Evolutionary conservation across 1,140 invertebrate genomes (phyloP).

Genomic region (Pararge aegeria): DNA sequence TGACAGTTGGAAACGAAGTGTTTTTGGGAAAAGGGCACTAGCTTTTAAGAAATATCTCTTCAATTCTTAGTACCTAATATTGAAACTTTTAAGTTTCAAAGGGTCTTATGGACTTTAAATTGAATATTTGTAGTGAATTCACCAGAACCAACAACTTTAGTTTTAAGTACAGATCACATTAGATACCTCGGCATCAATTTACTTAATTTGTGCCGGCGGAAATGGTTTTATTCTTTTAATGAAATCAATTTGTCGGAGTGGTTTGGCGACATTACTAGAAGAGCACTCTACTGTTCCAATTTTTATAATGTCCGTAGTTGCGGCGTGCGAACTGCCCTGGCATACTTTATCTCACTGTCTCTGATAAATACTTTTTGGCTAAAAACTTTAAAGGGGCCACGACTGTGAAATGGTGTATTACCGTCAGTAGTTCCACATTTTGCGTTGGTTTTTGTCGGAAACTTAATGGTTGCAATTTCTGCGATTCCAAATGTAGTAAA

Average conservation of each 20-base stretch:
- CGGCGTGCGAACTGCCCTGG: constrained; percentile 66
- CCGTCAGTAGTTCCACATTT: constrained; percentile 54
- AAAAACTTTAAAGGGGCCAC: constrained; percentile 61
- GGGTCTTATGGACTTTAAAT: background rate
- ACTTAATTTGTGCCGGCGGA: constrained; percentile 18
- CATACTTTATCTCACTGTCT: constrained; percentile 48
- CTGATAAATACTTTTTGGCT: constrained; percentile 55
- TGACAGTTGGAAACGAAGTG: too few species aligned
- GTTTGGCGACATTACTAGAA: constrained; percentile 27
- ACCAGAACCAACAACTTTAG: background rate
- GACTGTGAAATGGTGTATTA: constrained; percentile 72
- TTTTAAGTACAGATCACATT: background rate
- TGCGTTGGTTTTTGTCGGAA: constrained; percentile 52
- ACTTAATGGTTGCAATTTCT: constrained; percentile 48
- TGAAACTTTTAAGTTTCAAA: too few species aligned
- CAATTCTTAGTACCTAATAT: too few species aligned
- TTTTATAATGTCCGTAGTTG: constrained; percentile 58
- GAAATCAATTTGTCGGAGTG: constrained; percentile 47
- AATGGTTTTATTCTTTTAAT: constrained; percentile 32
- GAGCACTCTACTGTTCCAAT: constrained; percentile 50
- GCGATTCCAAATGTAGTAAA: constrained; percentile 20
- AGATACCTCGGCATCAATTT: constrained; percentile 19
- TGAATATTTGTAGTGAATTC: background rate
- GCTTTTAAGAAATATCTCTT: too few species aligned
- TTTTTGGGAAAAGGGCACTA: too few species aligned